These are phyloP conservation scores for Orycteropus afer DNA, from an alignment of 2,113 vertebrate species.

Conservation along the genomic window DNA sequence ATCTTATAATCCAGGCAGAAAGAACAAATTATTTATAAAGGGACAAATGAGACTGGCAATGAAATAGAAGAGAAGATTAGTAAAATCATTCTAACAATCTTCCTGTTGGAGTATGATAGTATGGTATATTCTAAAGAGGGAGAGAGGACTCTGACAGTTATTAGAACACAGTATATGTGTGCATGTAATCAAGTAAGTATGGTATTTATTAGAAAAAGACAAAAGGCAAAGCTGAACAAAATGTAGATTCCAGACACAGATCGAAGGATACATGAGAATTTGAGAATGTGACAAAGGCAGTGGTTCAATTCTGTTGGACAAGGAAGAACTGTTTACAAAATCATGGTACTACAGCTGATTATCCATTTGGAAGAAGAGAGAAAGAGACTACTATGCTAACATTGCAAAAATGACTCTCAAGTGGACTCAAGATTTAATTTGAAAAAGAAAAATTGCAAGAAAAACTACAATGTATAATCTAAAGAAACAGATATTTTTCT, in stretches of 20 bases:
- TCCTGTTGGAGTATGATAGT: background rate
- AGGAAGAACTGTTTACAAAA: background rate
- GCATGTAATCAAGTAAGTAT: background rate
- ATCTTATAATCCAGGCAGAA: background rate
- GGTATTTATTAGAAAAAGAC: background rate
- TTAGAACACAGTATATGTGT: background rate
- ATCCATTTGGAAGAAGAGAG: background rate
- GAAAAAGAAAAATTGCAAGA: background rate
- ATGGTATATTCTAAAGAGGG: background rate
- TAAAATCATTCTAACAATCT: background rate
- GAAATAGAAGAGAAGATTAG: background rate
- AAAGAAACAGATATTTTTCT: background rate
- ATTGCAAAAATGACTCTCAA: background rate
- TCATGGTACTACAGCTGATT: background rate
- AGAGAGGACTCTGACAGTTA: background rate
- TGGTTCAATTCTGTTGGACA: background rate
- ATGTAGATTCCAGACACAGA: background rate
- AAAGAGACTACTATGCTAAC: background rate
- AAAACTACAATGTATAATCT: background rate
- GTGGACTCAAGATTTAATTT: background rate
- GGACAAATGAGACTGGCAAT: background rate
- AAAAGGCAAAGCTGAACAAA: background rate
- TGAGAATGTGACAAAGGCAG: background rate
- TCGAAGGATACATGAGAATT: background rate
- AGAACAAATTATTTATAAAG: background rate